phyloP scores from a whole-genome alignment of 2,113 vertebrate genomes.

The Nyctibius bracteatus region DNA sequence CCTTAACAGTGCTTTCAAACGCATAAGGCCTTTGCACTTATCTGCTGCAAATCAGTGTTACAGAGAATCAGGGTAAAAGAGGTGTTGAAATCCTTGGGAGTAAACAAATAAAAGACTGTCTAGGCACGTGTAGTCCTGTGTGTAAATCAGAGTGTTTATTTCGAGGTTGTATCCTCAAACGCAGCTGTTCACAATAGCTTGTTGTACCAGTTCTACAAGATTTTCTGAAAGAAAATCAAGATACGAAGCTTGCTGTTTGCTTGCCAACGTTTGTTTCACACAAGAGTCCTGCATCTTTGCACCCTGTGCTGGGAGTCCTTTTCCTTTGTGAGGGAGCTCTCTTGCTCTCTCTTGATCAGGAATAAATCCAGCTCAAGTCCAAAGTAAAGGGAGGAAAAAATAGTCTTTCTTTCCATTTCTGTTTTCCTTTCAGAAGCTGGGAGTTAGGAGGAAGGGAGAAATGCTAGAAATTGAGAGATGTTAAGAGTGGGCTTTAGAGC shows the following conservation, averaged over 20 bases:
- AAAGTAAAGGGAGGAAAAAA: neutral
- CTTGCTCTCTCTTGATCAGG: neutral
- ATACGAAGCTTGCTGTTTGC: neutral
- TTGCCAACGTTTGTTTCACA: neutral
- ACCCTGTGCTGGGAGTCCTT: neutral
- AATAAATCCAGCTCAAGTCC: neutral
- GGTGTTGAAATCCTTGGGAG: neutral
- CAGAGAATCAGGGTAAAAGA: neutral
- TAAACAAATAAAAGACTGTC: neutral
- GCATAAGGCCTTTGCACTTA: neutral
- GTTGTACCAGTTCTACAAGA: constrained; percentile 27
- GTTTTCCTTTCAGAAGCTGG: neutral
- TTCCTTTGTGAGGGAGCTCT: neutral
- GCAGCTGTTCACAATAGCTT: constrained; percentile 26
- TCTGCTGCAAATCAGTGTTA: neutral
- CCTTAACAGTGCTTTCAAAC: neutral
- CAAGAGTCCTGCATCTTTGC: neutral
- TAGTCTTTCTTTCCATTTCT: neutral
- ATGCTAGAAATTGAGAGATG: neutral
- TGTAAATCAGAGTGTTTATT: constrained; percentile 22
- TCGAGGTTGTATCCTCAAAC: neutral
- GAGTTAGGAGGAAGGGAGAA: neutral
- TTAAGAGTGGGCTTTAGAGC: neutral
- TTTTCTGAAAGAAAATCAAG: constrained; percentile 40
- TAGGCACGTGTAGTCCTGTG: neutral